phyloP scores from a whole-genome alignment of 2,888 invertebrate species.

The Eledone cirrhosa region DNA sequence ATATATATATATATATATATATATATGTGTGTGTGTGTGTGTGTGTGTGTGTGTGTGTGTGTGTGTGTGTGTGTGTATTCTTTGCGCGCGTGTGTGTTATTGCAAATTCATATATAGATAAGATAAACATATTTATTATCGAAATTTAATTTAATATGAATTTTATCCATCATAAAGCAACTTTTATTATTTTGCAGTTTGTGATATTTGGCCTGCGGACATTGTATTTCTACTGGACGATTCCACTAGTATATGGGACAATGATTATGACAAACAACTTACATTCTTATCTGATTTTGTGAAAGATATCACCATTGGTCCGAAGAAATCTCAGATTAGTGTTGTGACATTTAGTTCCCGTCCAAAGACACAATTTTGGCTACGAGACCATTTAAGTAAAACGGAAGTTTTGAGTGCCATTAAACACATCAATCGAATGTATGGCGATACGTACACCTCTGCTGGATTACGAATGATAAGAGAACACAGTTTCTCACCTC shows the following conservation, averaged over 20 bases:
- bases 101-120: too few relatives aligned
- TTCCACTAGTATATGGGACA: slow-evolving; percentile 7
- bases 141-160: too few relatives aligned
- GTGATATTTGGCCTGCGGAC: slow-evolving; percentile 24
- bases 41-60: not conserved
- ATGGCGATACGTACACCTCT: not conserved
- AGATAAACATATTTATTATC: too few relatives aligned
- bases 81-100: too few relatives aligned
- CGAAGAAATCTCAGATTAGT: slow-evolving; percentile 1
- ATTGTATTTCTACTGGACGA: slow-evolving; percentile 18
- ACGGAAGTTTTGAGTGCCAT: not conserved
- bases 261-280: not conserved
- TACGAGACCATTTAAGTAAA: not conserved
- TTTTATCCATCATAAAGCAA: too few relatives aligned
- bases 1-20: slow-evolving; percentile 5
- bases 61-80: too few relatives aligned
- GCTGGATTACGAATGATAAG: not conserved
- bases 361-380: slow-evolving; percentile 8
- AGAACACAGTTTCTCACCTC: not conserved
- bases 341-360: slow-evolving; percentile 12
- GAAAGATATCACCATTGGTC: slow-evolving; percentile 11
- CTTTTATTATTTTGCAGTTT: slow-evolving; percentile 8
- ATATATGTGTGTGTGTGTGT: not conserved
- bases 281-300: not conserved
- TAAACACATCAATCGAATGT: not conserved